phyloP scores from a whole-genome alignment of 2,797 vertebrate genomes.

The Serranus cabrilla region DNA sequence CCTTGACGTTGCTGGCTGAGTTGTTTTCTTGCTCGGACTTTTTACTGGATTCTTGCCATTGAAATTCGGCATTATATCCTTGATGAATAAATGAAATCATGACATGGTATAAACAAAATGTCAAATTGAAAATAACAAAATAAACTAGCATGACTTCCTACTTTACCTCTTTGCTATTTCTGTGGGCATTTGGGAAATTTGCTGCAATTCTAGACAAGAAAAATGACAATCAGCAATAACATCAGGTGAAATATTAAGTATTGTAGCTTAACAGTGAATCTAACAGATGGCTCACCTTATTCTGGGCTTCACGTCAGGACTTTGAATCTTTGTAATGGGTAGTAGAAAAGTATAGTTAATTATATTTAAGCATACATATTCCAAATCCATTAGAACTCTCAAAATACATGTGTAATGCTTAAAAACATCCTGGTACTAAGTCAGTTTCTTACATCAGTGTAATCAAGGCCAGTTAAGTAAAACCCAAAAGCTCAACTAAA shows the following conservation, averaged over 20 bases:
- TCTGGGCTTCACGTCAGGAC: slow-evolving; percentile 71
- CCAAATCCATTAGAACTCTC: neutral
- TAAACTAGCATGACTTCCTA: neutral
- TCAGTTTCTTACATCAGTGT: no score
- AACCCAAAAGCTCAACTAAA: neutral
- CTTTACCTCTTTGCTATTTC: slow-evolving; percentile 73
- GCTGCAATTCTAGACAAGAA: slow-evolving; percentile 79
- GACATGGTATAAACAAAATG: no score
- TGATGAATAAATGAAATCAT: slow-evolving; percentile 2
- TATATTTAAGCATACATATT: neutral
- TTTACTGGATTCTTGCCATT: neutral
- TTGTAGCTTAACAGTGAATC: neutral
- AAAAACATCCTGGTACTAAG: no score
- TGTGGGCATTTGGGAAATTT: slow-evolving; percentile 55
- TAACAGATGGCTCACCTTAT: slow-evolving; percentile 69
- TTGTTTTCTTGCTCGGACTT: neutral
- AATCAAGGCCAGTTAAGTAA: neutral
- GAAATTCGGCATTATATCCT: slow-evolving; percentile 36
- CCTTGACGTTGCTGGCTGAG: slow-evolving; percentile 49
- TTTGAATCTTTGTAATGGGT: slow-evolving; percentile 36
- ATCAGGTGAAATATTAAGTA: neutral
- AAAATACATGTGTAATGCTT: neutral
- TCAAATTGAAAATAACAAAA: neutral
- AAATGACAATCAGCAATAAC: neutral
- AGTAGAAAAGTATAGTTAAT: neutral